Evolutionary conservation across 2,797 vertebrate genomes (phyloP), one percentile per base, ranked within the genome.

Genomic region (Gymnocypris eckloni): DNA sequence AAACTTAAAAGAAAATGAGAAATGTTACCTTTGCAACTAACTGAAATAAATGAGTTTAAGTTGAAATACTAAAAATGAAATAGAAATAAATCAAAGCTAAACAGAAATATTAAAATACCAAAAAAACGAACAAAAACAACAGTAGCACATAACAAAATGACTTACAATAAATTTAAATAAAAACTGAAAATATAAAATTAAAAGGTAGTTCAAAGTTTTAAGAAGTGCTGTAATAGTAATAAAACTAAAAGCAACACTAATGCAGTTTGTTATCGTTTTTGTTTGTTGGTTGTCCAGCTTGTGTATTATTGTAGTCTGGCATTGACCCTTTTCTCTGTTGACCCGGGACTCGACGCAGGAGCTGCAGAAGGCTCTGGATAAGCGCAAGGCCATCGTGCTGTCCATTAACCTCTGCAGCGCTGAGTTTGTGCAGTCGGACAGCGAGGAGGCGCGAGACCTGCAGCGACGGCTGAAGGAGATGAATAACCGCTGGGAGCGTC

Each of bases 391-490:
- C 0, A 95, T 98, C 92, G 95, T 99, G 86, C 93, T 99, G 59
- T 99, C 98, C 89, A 97, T 99, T 93, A 99, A 99, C 82, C 93
- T 99, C 89, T 98, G 97, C 93, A 98, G 97, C 81, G 93, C 97
- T 0, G 97, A 98, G 92, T 98, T 99, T 92, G 96, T 97, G 85
- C 97, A 97, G 87, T 93, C 96, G 1, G 96, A 96, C 81, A 95
- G 95, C 0, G 94, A 96, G 86, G 96, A 98, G 89, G 96, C 95
- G 56, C 96, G 88, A 91, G 94, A 95, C 82, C 93, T 99, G 71
- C 96, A 96, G 90, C 96, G 96, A 5, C 93, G 91, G 4, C 93
- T 99, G 86, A 96, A 97, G 43, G 96, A 97, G 91, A 97, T 99
- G 96, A 99, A 99, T 2, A 86, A 94, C 5, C 93, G 92, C 89